Conservation (phyloP, 1,140 invertebrate genomes). For the Macrobrachium rosenbergii region DNA sequence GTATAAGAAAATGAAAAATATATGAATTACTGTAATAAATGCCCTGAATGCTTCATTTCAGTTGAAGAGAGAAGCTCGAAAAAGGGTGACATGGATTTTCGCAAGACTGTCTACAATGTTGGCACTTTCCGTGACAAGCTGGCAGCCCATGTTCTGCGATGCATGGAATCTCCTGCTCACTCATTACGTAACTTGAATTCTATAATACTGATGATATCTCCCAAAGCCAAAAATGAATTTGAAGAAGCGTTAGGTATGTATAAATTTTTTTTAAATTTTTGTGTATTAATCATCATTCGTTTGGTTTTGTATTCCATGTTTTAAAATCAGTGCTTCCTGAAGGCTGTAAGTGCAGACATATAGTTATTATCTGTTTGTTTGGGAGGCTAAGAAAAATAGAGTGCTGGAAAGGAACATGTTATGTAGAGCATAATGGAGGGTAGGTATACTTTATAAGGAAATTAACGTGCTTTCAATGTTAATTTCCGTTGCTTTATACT, state of each 20-base stretch:
- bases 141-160: slow-evolving; percentile 84
- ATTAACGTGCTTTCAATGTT: not conserved
- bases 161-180: slow-evolving; percentile 88
- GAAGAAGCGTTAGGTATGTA: slow-evolving; percentile 45
- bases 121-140: slow-evolving; percentile 89
- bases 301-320: not conserved
- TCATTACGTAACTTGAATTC: slow-evolving; percentile 80
- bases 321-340: too few relatives aligned
- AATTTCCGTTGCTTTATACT: not conserved
- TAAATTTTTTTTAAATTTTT: not conserved
- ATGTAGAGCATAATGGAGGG: too few relatives aligned
- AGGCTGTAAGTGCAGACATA: too few relatives aligned
- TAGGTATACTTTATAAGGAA: too few relatives aligned
- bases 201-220: slow-evolving; percentile 81
- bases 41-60: not conserved
- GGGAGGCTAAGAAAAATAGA: too few relatives aligned
- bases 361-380: too few relatives aligned
- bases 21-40: not conserved
- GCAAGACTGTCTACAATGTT: slow-evolving; percentile 82
- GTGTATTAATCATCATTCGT: not conserved
- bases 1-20: not conserved
- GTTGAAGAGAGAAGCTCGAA: slow-evolving; percentile 67
- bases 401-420: too few relatives aligned
- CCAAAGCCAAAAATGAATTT: slow-evolving; percentile 51
- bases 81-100: slow-evolving; percentile 77